Percentiles rank a stretch among this genome's conserved stretches.
phyloP scores from a whole-genome alignment of 2,113 vertebrate genomes.

The Cyanocitta stelleri region DNA sequence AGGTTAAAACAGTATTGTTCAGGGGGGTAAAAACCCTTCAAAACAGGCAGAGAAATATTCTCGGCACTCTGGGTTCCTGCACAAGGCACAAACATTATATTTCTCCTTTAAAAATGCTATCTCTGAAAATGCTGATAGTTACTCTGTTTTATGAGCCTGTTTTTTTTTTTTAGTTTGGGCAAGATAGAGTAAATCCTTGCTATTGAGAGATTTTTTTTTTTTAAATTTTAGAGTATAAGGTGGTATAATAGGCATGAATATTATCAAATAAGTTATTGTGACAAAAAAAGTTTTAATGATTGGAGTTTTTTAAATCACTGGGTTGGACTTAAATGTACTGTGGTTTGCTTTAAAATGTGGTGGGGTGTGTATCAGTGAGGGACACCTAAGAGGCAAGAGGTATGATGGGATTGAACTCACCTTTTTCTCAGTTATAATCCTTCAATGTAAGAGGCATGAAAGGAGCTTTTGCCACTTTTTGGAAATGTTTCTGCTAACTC shows the following conservation, averaged over 20 bases:
- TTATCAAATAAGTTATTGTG: background rate
- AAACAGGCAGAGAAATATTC: no score
- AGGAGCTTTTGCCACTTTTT: background rate
- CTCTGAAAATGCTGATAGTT: background rate
- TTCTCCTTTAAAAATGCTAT: background rate
- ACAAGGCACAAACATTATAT: background rate
- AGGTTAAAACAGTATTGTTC: no score
- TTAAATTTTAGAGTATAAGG: background rate
- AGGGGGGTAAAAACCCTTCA: no score
- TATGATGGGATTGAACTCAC: accelerated
- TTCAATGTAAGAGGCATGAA: background rate
- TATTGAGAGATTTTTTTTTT: background rate
- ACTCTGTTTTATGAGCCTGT: background rate
- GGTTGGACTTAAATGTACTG: background rate
- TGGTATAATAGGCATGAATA: background rate
- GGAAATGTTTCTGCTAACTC: background rate
- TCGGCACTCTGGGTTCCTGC: no score
- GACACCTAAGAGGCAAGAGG: background rate
- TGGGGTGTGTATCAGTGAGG: background rate
- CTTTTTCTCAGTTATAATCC: background rate
- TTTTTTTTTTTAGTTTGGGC: background rate
- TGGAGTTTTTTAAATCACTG: accelerated
- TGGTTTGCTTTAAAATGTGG: background rate
- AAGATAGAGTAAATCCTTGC: background rate
- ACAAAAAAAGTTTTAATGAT: background rate